Percentiles rank a stretch among this genome's conserved stretches.
Conservation (phyloP, 2,888 invertebrate genomes). For the Melieria picta region DNA sequence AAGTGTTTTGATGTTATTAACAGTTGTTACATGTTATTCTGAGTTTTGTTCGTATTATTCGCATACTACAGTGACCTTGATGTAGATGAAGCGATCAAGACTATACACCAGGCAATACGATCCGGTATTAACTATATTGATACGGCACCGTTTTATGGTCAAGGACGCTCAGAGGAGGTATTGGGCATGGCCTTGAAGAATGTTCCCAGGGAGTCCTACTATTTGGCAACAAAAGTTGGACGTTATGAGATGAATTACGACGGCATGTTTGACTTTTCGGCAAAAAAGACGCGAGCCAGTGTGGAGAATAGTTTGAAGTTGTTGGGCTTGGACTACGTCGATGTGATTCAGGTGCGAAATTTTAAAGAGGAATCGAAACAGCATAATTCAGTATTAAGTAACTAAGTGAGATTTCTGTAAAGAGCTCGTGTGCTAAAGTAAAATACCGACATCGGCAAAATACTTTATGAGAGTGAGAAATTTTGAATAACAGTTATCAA, state of each 20-base stretch:
- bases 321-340: constrained; percentile 84
- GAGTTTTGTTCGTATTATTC: constrained; percentile 18
- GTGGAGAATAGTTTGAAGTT: constrained; percentile 79
- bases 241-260: constrained; percentile 78
- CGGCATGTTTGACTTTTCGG: constrained; percentile 88
- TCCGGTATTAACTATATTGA: constrained; percentile 91
- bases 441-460: no score
- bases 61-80: constrained; percentile 69
- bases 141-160: constrained; percentile 93
- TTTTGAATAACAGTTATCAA: no score
- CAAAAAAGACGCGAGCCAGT: constrained; percentile 77
- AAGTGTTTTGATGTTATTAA: no score
- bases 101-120: constrained; percentile 77
- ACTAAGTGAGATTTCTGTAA: neutral
- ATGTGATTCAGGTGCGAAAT: constrained; percentile 81
- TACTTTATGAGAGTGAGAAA: no score
- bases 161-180: constrained; percentile 83
- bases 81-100: constrained; percentile 74
- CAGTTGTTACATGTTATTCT: neutral
- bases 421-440: no score
- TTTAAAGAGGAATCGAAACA: neutral
- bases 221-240: constrained; percentile 92
- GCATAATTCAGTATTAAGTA: neutral
- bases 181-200: constrained; percentile 84
- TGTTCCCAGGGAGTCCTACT: constrained; percentile 84